Conservation (phyloP, 2,113 vertebrate genomes). For the Pachyramphus minor region DNA sequence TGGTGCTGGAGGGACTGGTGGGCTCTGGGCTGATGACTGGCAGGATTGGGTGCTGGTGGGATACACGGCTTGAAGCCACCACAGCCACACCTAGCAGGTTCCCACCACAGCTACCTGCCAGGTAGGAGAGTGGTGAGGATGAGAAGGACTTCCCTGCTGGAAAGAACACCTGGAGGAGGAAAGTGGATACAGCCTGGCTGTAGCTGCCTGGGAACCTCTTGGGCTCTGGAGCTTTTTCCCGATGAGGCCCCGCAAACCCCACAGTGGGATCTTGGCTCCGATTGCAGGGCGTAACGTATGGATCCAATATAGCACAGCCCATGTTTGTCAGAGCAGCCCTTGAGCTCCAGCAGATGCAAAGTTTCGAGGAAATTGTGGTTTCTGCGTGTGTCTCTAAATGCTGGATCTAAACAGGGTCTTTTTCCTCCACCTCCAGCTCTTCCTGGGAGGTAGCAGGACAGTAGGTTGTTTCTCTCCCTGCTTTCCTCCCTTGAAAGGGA, state of each 20-base stretch:
- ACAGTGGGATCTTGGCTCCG: not conserved
- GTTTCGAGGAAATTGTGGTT: slow-evolving; percentile 24
- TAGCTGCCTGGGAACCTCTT: not conserved
- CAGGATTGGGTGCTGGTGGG: not conserved
- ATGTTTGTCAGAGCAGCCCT: not conserved
- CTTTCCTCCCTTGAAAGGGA: not conserved
- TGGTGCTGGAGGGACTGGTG: not conserved
- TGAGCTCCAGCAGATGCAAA: slow-evolving; percentile 14
- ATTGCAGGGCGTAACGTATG: not conserved
- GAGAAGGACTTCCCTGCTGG: not conserved
- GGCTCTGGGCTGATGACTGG: not conserved
- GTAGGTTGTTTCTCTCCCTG: not conserved
- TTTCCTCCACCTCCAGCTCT: not conserved
- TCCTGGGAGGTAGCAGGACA: not conserved
- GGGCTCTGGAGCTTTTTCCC: not conserved
- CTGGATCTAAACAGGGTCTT: not conserved
- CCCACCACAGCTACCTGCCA: not conserved
- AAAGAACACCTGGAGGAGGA: not conserved
- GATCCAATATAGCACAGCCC: slow-evolving; percentile 6
- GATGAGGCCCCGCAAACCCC: not conserved
- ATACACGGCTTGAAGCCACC: not conserved
- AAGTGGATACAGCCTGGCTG: not conserved
- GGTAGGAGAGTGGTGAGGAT: too few species aligned
- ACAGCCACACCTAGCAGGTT: not conserved
- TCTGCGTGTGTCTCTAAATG: not conserved